Percentiles rank a stretch among this genome's conserved stretches.
Conservation (phyloP, 1,140 invertebrate species). For the Andricus grossulariae region DNA sequence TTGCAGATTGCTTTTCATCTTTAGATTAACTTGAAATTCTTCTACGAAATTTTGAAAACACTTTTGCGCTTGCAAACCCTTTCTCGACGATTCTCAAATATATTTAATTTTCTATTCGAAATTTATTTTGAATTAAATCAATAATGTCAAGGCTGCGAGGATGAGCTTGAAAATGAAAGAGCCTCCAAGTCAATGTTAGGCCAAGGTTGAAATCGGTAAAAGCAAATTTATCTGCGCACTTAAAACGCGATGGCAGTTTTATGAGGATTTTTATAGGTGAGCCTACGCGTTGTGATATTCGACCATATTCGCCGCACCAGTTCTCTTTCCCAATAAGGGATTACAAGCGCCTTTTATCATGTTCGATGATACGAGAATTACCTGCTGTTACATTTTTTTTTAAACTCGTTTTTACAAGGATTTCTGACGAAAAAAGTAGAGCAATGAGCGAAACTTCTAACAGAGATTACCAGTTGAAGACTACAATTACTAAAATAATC, state of each 20-base stretch:
- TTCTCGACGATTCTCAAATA: too few relatives aligned
- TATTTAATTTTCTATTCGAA: too few relatives aligned
- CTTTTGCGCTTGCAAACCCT: too few relatives aligned
- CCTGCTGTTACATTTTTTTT: too few relatives aligned
- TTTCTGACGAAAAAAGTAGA: too few relatives aligned
- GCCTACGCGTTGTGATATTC: background rate
- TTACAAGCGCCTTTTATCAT: background rate
- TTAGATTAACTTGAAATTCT: background rate
- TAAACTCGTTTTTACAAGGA: too few relatives aligned
- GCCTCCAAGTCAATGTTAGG: background rate
- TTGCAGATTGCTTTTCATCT: background rate
- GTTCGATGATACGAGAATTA: background rate
- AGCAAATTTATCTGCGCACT: background rate
- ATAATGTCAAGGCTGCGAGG: background rate
- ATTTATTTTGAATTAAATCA: too few relatives aligned
- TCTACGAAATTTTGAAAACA: too few relatives aligned
- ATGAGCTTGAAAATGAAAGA: background rate
- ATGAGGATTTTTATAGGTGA: slow-evolving; percentile 2
- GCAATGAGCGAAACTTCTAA: too few relatives aligned
- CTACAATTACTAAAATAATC: too few relatives aligned
- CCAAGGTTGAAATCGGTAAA: background rate
- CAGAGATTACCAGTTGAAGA: too few relatives aligned
- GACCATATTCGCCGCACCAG: background rate
- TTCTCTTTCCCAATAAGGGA: background rate
- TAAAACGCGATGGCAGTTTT: slow-evolving; percentile 23